phyloP scores from a whole-genome alignment of 1,140 invertebrate genomes.

The Coelopa frigida region DNA sequence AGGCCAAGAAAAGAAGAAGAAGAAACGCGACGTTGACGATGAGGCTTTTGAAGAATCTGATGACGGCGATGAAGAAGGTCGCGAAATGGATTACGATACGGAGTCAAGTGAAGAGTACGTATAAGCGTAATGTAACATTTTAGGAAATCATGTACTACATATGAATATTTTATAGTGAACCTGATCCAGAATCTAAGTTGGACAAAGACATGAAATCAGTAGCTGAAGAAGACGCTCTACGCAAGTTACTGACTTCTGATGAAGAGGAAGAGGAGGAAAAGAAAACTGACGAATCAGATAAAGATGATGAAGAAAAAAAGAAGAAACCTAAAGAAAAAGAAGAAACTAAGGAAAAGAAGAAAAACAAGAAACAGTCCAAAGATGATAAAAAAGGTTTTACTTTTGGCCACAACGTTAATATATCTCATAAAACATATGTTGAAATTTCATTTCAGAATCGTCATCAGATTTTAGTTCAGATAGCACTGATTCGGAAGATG shows the following conservation, averaged over 20 bases:
- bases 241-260: constrained; percentile 80
- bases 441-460: constrained; percentile 46
- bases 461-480: constrained; percentile 69
- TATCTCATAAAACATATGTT: neutral
- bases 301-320: constrained; percentile 49
- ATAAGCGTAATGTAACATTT: neutral
- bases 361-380: constrained; percentile 55
- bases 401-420: neutral
- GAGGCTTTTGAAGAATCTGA: constrained; percentile 93
- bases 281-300: constrained; percentile 53
- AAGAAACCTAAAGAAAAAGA: constrained; percentile 57
- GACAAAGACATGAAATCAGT: constrained; percentile 73
- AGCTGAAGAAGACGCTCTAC: constrained; percentile 79
- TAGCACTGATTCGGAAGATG: constrained; percentile 61
- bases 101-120: constrained; percentile 66
- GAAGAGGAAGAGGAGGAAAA: constrained; percentile 78
- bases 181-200: constrained; percentile 65
- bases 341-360: constrained; percentile 53
- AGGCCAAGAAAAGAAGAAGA: constrained; percentile 63
- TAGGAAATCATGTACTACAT: neutral
- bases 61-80: constrained; percentile 91
- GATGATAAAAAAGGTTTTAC: constrained; percentile 52
- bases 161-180: constrained; percentile 50
- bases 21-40: constrained; percentile 67
- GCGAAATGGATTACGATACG: constrained; percentile 82